Conservation (phyloP, 30 jellyfish, hydroid and myxozoan genomes). For the Aurelia coerulea region DNA sequence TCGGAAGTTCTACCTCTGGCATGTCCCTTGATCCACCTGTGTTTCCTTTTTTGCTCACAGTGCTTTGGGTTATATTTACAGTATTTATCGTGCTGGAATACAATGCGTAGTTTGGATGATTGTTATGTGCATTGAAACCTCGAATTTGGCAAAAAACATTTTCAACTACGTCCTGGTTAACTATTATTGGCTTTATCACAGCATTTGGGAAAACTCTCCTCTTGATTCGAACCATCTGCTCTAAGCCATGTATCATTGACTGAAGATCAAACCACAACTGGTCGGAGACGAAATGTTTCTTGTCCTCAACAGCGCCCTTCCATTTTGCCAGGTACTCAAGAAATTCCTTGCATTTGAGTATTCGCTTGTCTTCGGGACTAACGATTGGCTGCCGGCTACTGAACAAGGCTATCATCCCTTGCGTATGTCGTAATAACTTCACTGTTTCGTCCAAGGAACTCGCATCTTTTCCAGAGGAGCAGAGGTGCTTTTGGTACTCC, state of each 20-base stretch:
- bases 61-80: conserved; percentile 1
- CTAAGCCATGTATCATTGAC: too few relatives aligned
- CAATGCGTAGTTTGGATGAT: conserved; percentile 11
- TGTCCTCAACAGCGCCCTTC: neutral
- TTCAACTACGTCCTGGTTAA: too few relatives aligned
- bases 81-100: neutral
- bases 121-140: neutral
- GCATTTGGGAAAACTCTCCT: too few relatives aligned
- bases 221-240: too few relatives aligned
- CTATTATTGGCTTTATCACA: too few relatives aligned
- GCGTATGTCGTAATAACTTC: neutral
- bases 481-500: too few relatives aligned
- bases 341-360: conserved; percentile 12
- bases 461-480: conserved; percentile 12
- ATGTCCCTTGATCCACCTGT: conserved; percentile 13
- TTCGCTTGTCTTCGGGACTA: neutral
- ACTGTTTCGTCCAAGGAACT: conserved; percentile 17
- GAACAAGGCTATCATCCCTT: conserved; percentile 14
- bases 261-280: too few relatives aligned
- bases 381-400: conserved; percentile 19
- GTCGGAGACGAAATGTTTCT: too few relatives aligned
- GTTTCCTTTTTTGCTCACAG: conserved; percentile 10
- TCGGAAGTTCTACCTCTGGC: conserved; percentile 1
- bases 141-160: too few relatives aligned
- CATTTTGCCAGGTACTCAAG: neutral